Conservation (phyloP, 2,797 vertebrate species). For the Falco concolor region DNA sequence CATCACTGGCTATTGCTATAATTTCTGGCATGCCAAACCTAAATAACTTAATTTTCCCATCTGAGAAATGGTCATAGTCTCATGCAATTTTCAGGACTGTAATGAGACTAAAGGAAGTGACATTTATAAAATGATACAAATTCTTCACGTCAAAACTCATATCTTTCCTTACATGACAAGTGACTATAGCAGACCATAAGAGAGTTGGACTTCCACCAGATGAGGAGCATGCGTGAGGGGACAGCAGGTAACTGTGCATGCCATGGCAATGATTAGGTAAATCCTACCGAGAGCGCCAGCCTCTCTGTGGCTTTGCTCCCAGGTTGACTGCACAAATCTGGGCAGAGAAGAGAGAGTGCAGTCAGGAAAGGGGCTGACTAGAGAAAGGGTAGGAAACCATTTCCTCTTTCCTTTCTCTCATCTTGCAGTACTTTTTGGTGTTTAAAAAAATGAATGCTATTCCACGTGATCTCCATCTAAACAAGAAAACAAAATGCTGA, state of each 20-base stretch:
- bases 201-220: neutral
- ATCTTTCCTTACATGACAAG: neutral
- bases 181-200: neutral
- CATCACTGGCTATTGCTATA: neutral
- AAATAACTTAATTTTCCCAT: neutral
- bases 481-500: neutral
- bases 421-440: neutral
- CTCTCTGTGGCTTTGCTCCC: neutral
- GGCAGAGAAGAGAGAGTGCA: neutral
- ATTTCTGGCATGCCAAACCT: neutral
- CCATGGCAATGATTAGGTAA: neutral
- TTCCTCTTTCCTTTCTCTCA: neutral
- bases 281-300: neutral
- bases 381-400: neutral
- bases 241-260: rapidly evolving
- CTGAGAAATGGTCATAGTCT: neutral
- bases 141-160: neutral
- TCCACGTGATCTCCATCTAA: neutral
- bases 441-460: neutral
- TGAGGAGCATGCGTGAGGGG: rapidly evolving
- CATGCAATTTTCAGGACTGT: neutral
- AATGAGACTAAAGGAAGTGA: neutral
- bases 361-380: neutral
- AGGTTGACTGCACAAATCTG: neutral
- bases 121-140: neutral